Percentiles rank a stretch among this genome's conserved stretches.
Evolutionary conservation across 35 echinoderm and acorn worm species (phyloP).

Genomic region (Lytechinus pictus): DNA sequence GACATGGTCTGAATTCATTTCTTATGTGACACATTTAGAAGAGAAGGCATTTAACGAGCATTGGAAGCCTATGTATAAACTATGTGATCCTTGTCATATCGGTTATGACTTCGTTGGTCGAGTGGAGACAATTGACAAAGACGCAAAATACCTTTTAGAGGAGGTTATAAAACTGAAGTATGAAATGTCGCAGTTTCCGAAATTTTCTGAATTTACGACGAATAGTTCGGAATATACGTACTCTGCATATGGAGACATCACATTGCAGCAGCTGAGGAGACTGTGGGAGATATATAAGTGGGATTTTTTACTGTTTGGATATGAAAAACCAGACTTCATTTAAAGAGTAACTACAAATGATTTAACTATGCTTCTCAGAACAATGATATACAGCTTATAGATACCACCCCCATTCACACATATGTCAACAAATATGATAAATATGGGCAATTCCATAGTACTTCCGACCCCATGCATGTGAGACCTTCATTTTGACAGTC

Average conservation of each 20-base stretch:
- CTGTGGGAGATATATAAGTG: conserved; percentile 49
- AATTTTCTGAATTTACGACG: conserved; percentile 43
- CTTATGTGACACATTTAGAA: conserved; percentile 57
- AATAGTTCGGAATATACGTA: conserved; percentile 40
- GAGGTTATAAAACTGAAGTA: background rate
- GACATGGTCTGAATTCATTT: conserved; percentile 66
- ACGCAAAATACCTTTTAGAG: conserved; percentile 34
- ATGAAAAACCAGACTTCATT: conserved; percentile 55
- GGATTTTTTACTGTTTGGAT: conserved; percentile 56
- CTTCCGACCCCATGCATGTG: too few species aligned
- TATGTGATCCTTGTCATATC: conserved; percentile 40
- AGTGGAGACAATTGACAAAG: conserved; percentile 40
- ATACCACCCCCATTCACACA: too few species aligned
- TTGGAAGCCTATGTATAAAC: conserved; percentile 51
- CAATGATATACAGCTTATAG: too few species aligned
- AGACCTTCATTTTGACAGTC: too few species aligned
- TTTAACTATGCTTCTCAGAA: too few species aligned
- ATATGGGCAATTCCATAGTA: too few species aligned
- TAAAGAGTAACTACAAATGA: background rate
- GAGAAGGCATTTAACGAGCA: conserved; percentile 18
- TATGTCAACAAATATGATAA: too few species aligned
- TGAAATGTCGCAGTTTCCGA: background rate
- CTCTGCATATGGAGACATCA: background rate
- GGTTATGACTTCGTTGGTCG: conserved; percentile 55
- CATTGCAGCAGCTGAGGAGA: background rate